Evolutionary conservation across 1,140 invertebrate species (phyloP).

Genomic region (Coboldia fuscipes): DNA sequence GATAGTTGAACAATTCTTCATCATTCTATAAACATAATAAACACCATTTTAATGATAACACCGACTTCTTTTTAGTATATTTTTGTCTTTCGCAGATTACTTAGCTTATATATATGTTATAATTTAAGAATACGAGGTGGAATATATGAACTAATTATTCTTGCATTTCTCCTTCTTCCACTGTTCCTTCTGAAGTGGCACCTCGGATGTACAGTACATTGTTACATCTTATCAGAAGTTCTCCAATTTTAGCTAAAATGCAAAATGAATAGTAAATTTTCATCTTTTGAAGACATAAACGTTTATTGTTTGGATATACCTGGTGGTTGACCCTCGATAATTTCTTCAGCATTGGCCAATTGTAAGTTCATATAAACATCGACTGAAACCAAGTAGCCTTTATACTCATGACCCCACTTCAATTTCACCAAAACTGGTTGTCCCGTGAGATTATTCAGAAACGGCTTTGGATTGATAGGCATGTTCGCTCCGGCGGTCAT

Average conservation of each 20-base stretch:
- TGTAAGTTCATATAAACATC: constrained; percentile 99
- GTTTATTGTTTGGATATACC: constrained; percentile 24
- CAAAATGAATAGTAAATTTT: constrained; percentile 6
- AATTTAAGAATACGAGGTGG: no score
- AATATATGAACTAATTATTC: no score
- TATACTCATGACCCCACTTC: constrained; percentile 99
- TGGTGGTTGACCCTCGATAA: constrained; percentile 73
- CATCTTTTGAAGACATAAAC: no score
- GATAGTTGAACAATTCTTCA: no score
- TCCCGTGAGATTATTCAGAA: constrained; percentile 91
- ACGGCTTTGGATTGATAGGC: constrained; percentile 98
- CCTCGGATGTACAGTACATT: constrained; percentile 95
- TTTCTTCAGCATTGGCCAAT: constrained; percentile 96
- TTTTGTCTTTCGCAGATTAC: no score
- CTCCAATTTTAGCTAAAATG: constrained; percentile 67
- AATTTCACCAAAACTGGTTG: constrained; percentile 95
- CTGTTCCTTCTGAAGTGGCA: constrained; percentile 90
- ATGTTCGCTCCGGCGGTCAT: no score
- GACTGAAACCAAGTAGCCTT: constrained; percentile 90
- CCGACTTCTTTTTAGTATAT: no score
- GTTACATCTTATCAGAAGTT: constrained; percentile 95
- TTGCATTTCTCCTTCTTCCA: constrained; percentile 93
- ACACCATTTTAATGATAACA: no score
- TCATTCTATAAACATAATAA: no score
- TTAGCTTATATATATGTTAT: no score